Evolutionary conservation across 1,140 invertebrate genomes (phyloP).

Genomic region (Gonioctena quinquepunctata): DNA sequence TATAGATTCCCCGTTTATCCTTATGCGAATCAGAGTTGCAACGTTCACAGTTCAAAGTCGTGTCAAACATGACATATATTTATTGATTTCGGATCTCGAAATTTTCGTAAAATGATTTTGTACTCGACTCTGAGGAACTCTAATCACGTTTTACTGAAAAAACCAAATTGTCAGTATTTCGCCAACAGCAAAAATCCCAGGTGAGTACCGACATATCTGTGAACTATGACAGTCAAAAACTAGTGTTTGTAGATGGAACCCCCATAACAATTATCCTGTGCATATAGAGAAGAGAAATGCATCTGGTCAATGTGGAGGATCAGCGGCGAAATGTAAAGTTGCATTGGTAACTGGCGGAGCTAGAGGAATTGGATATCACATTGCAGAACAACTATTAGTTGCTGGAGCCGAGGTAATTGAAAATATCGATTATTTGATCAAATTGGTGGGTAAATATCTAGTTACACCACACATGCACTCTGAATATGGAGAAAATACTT

Average conservation of each 20-base stretch:
- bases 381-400: slow-evolving; percentile 68
- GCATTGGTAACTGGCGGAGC: slow-evolving; percentile 75
- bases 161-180: background rate
- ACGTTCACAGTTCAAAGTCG: background rate
- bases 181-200: background rate
- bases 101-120: slow-evolving; percentile 14
- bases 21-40: too few species aligned
- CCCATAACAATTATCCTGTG: background rate
- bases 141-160: background rate
- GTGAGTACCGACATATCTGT: background rate
- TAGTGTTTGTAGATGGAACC: background rate
- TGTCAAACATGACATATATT: slow-evolving; percentile 10
- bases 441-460: too few species aligned
- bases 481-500: too few species aligned
- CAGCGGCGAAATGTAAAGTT: slow-evolving; percentile 58
- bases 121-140: background rate
- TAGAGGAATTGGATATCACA: slow-evolving; percentile 69
- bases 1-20: too few species aligned
- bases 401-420: slow-evolving; percentile 72
- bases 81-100: background rate
- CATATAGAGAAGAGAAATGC: background rate
- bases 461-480: too few species aligned
- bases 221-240: background rate
- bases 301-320: background rate
- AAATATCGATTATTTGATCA: too few species aligned